phyloP scores from a whole-genome alignment of 92 coral and sea anemone species.

The Porites lobata region DNA sequence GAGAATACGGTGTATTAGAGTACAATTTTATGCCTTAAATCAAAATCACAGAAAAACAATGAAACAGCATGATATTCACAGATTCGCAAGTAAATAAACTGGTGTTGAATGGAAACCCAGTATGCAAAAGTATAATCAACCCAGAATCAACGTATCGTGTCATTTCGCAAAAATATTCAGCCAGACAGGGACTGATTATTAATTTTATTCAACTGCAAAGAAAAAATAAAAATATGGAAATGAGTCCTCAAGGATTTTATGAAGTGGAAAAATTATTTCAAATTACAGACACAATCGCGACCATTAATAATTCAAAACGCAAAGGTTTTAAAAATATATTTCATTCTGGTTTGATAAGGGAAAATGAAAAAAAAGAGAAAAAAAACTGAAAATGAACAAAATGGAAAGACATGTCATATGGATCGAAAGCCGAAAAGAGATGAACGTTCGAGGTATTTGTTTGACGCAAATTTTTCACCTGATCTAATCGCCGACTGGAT shows the following conservation, averaged over 20 bases:
- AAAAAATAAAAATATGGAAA: constrained; percentile 28
- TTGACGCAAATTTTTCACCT: neutral
- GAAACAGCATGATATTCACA: constrained; percentile 3
- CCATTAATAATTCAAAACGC: constrained; percentile 35
- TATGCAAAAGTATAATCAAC: too few relatives aligned
- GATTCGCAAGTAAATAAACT: constrained; percentile 6
- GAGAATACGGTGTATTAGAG: neutral
- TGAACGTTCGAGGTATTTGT: neutral
- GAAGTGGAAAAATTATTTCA: constrained; percentile 13
- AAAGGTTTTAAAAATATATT: constrained; percentile 25
- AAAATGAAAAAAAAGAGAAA: neutral
- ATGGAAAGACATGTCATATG: neutral
- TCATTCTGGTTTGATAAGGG: too few relatives aligned
- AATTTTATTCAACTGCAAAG: neutral
- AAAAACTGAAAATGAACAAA: neutral
- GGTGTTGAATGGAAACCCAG: neutral
- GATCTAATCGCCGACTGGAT: constrained; percentile 19
- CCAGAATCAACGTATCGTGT: too few relatives aligned
- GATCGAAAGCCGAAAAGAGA: neutral
- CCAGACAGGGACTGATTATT: too few relatives aligned
- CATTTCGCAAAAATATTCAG: too few relatives aligned
- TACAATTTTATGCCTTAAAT: neutral
- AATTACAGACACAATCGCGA: constrained; percentile 33
- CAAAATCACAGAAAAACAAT: neutral
- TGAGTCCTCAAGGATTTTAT: neutral